Evolutionary conservation across 1,140 invertebrate species (phyloP).

Genomic region (Stenopsyche tienmushanensis): DNA sequence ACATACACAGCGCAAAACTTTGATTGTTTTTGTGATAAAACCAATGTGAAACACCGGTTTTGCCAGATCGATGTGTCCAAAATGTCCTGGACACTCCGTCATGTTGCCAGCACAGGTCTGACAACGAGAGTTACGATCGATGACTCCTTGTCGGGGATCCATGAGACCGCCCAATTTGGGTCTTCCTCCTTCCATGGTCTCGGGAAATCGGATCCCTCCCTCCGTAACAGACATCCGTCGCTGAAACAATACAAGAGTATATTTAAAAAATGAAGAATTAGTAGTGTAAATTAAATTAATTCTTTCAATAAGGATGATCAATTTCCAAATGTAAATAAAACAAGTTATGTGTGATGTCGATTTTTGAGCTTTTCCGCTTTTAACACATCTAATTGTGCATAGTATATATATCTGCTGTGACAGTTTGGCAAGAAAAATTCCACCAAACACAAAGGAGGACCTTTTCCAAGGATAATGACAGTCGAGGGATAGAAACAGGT

Average conservation of each 20-base stretch:
- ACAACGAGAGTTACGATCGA: slow-evolving; percentile 90
- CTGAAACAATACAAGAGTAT: slow-evolving; percentile 58
- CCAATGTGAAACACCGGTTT: slow-evolving; percentile 99
- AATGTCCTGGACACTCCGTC: slow-evolving; percentile 98
- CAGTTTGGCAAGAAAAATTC: no score
- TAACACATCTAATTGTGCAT: no score
- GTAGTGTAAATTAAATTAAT: no score
- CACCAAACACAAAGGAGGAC: no score
- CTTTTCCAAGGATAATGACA: no score
- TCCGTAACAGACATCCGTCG: slow-evolving; percentile 97
- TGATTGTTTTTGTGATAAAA: slow-evolving; percentile 96
- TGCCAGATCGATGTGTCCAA: slow-evolving; percentile 98
- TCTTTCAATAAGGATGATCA: no score
- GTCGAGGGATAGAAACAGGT: no score
- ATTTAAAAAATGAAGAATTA: no score
- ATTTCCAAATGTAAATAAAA: no score
- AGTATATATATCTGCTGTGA: no score
- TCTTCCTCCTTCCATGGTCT: slow-evolving; percentile 97
- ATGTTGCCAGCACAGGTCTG: slow-evolving; percentile 98
- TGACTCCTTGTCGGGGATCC: slow-evolving; percentile 98
- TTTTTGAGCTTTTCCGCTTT: no score
- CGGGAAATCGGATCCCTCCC: slow-evolving; percentile 93
- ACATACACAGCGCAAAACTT: slow-evolving; percentile 94
- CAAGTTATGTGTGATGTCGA: no score
- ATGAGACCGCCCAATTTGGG: slow-evolving; percentile 97